A percentile compares a stretch with the other conserved stretches of the same genome.
Conservation (phyloP, 2,888 invertebrate genomes). For the Ichneumoninae sp. region DNA sequence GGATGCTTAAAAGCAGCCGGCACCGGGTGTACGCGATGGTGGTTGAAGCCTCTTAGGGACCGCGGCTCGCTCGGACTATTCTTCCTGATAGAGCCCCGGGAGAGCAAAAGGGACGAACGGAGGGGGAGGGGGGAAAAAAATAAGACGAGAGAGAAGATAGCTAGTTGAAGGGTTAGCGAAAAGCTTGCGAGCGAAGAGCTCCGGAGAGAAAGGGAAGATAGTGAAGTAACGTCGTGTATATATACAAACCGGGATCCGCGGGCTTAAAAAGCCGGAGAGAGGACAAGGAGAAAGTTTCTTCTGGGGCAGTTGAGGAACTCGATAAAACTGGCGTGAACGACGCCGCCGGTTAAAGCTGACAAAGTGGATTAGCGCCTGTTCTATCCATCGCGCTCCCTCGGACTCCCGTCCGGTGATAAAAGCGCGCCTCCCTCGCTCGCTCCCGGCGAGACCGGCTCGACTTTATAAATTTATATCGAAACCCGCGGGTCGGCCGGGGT, state of each 20-base stretch:
- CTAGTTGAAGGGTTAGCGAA: background rate
- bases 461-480: constrained; percentile 54
- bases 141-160: background rate
- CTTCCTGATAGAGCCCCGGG: constrained; percentile 8
- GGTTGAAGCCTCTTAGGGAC: constrained; percentile 35
- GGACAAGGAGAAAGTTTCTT: constrained; percentile 51
- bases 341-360: constrained; percentile 72
- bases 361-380: constrained; percentile 73
- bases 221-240: constrained; percentile 12
- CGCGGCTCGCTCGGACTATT: constrained; percentile 6
- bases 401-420: background rate
- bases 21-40: background rate
- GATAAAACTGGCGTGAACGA: constrained; percentile 72
- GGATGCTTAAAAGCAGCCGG: constrained; percentile 31
- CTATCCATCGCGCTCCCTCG: constrained; percentile 27
- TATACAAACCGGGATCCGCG: background rate
- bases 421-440: constrained; percentile 12
- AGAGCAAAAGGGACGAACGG: constrained; percentile 1
- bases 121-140: background rate
- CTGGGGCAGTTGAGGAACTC: constrained; percentile 60
- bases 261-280: constrained; percentile 37
- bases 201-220: constrained; percentile 4
- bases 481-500: background rate
- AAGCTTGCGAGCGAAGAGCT: background rate
- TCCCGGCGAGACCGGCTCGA: constrained; percentile 10